Conservation (phyloP, 2,888 invertebrate species). For the Macrosoma leucophasiata region DNA sequence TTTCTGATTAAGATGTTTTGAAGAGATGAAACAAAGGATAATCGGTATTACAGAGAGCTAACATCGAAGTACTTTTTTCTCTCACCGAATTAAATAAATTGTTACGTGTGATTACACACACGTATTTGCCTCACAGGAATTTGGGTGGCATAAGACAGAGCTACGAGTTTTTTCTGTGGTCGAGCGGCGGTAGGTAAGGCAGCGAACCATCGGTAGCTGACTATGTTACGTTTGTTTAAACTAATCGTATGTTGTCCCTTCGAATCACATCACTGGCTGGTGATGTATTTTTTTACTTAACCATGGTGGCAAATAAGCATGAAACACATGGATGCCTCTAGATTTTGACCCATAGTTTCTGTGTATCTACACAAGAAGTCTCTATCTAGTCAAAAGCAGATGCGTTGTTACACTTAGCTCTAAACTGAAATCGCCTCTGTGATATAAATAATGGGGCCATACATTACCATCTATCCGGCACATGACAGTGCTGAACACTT, state of each 20-base stretch:
- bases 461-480: no score
- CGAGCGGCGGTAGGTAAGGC: slow-evolving; percentile 67
- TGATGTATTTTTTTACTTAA: no score
- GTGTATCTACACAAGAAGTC: no score
- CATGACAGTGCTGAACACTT: no score
- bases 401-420: no score
- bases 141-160: slow-evolving; percentile 57
- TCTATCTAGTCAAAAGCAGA: no score
- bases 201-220: slow-evolving; percentile 74
- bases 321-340: no score
- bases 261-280: slow-evolving; percentile 54
- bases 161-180: slow-evolving; percentile 55
- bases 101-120: slow-evolving; percentile 69
- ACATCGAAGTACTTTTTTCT: slow-evolving; percentile 25
- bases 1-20: no score
- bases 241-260: slow-evolving; percentile 72
- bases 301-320: no score
- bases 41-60: slow-evolving; percentile 3
- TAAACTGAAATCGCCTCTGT: no score
- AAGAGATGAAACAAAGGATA: slow-evolving; percentile 16
- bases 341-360: no score
- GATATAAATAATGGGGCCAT: no score
- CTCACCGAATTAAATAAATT: slow-evolving; percentile 59
- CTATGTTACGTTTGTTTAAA: slow-evolving; percentile 69
- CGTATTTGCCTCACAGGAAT: slow-evolving; percentile 71